Base-by-base conservation (phyloP, 2,797 vertebrate species). In the Cirrhinus mrigala region DNA sequence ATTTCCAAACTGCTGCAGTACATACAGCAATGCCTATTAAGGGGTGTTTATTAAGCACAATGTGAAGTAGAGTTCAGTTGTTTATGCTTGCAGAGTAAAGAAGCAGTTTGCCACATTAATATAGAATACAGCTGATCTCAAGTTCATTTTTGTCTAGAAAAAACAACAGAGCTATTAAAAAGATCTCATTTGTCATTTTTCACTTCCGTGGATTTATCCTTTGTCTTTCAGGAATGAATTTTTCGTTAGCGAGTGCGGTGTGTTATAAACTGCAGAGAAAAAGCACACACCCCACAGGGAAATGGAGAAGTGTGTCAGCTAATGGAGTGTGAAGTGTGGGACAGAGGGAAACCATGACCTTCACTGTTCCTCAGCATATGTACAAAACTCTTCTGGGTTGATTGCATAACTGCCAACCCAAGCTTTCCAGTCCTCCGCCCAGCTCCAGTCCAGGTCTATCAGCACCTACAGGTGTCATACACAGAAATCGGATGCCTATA, bases 321-420 rank as follows among this genome's bases (percentile, higher is more conserved):
- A 81, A 54, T 79, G 73, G 74, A 78, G 60, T 71, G 80, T 15
- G 48, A 78, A 78, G 79, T 73, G 84, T 77, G 77, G 56, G 83
- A 81, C 82, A 82, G 68, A 83, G 80, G 79, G 83, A 83, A 79
- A 74, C 29, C 5, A 33, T 86, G 86, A 86, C 86, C 81, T 88
- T 90, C 68, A 79, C 46, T 33, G 40, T 73, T 88, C 44, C 76
- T 68, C 50, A 74, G 52, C 52, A 1, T 60, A 48, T 87, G 76
- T 56, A 79, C 78, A 82, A 48, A 79, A 44, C 75, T 64, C 70
- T 64, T 48, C 44, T 74, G 58, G 79, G 50, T 66, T 82, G 4
- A 46, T 62, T 66, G 27, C 46, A n/a, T 86, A 78, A 88, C 77
- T 16, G 18, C 15, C 54, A 50, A 3, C 33, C 24, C 15, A n/a